phyloP scores from a whole-genome alignment of 2,888 invertebrate species.

The Hedya salicella region DNA sequence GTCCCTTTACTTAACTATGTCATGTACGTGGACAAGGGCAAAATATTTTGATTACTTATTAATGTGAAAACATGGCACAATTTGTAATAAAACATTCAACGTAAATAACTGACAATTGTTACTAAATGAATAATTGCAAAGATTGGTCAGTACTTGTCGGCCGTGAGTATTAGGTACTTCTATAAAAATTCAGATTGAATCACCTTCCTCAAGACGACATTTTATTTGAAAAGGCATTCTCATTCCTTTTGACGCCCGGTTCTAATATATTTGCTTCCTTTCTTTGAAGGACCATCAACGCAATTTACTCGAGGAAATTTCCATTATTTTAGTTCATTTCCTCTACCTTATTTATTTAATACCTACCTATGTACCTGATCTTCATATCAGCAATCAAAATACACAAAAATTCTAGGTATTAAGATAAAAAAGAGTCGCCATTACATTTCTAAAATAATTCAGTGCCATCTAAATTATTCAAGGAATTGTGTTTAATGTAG shows the following conservation, averaged over 20 bases:
- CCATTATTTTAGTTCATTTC: constrained; percentile 10
- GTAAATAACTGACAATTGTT: too few species aligned
- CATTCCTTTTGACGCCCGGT: constrained; percentile 35
- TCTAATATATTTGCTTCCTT: constrained; percentile 36
- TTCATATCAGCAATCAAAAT: neutral
- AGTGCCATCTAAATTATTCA: too few species aligned
- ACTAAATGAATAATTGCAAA: neutral
- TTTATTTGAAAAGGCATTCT: constrained; percentile 34
- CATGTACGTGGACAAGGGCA: too few species aligned
- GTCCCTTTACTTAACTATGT: too few species aligned
- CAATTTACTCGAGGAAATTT: constrained; percentile 25
- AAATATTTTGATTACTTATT: too few species aligned
- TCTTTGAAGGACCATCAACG: constrained; percentile 31
- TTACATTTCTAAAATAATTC: too few species aligned
- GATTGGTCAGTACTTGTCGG: neutral
- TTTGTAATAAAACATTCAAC: too few species aligned
- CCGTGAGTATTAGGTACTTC: neutral
- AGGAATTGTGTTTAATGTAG: too few species aligned
- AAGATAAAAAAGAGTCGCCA: too few species aligned
- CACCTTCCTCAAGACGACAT: constrained; percentile 27
- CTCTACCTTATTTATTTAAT: constrained; percentile 2
- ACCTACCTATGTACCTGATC: too few species aligned
- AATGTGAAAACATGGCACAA: too few species aligned
- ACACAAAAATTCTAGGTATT: too few species aligned
- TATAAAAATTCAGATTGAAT: constrained; percentile 3